These are phyloP conservation scores for Enteromius treurensis DNA, from an alignment of 2,797 vertebrate genomes.

Conservation along the genomic window DNA sequence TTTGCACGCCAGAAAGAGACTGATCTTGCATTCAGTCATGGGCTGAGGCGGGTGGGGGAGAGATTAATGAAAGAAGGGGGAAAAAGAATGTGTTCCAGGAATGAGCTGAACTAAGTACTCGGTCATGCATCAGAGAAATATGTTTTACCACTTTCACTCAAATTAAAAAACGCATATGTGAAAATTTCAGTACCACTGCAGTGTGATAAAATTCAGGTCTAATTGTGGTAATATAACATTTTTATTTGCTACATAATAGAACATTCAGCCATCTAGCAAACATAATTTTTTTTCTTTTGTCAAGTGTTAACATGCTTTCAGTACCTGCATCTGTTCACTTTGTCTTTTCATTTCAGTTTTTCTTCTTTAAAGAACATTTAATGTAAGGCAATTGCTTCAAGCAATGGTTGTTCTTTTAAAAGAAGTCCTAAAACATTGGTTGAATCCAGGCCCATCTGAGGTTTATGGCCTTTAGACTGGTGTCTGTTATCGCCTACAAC, in stretches of 20 bases:
- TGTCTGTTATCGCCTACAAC: constrained; percentile 2
- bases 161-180: constrained; percentile 15
- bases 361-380: not conserved
- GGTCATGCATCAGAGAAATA: constrained; percentile 32
- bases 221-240: constrained; percentile 20
- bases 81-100: constrained; percentile 6
- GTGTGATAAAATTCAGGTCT: constrained; percentile 19
- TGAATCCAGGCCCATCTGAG: not conserved
- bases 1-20: not conserved
- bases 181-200: constrained; percentile 26
- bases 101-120: constrained; percentile 23
- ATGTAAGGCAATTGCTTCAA: not conserved
- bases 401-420: constrained; percentile 1
- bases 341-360: not conserved
- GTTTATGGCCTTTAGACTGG: not conserved
- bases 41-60: not conserved
- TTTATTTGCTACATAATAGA: constrained; percentile 26
- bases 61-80: constrained; percentile 2
- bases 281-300: not conserved
- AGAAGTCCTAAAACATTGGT: not conserved
- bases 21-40: not conserved
- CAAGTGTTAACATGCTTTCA: not conserved
- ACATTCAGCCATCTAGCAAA: not conserved
- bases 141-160: constrained; percentile 61
- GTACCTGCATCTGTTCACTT: not conserved